Conservation (phyloP, 30 jellyfish, hydroid and myxozoan genomes). For the Clytia hemisphaerica region DNA sequence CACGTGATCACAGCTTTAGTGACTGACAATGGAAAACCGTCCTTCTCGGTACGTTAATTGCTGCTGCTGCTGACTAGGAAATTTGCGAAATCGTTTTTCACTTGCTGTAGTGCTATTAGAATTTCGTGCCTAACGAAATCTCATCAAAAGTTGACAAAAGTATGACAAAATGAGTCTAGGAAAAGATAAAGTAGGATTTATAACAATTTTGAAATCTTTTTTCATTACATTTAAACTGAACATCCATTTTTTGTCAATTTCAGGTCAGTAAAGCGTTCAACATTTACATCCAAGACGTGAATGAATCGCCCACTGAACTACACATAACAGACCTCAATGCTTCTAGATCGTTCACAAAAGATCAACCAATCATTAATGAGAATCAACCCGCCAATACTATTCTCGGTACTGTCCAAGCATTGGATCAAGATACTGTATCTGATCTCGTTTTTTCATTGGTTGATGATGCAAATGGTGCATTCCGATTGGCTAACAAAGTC, state of each 20-base stretch:
- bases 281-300: conserved; percentile 50
- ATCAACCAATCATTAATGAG: conserved; percentile 50
- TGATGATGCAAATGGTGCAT: conserved; percentile 46
- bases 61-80: too few species aligned
- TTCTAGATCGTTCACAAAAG: conserved; percentile 37
- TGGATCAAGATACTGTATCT: conserved; percentile 62
- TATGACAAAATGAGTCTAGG: too few species aligned
- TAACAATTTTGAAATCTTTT: too few species aligned
- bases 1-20: conserved; percentile 55
- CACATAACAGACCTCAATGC: conserved; percentile 37
- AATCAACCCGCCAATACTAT: conserved; percentile 45
- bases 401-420: conserved; percentile 61
- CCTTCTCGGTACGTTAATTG: conserved; percentile 43
- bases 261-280: conserved; percentile 47
- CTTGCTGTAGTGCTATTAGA: background rate
- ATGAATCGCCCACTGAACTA: conserved; percentile 71
- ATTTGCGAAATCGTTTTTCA: background rate
- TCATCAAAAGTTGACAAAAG: too few species aligned
- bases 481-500: conserved; percentile 14
- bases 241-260: background rate
- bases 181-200: too few species aligned
- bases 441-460: conserved; percentile 50
- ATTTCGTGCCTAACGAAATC: too few species aligned
- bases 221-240: too few species aligned
- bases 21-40: conserved; percentile 70